Evolutionary conservation across 2,797 vertebrate genomes (phyloP), one percentile per base, ranked within the genome.

Genomic region (Anolis apletophallus): DNA sequence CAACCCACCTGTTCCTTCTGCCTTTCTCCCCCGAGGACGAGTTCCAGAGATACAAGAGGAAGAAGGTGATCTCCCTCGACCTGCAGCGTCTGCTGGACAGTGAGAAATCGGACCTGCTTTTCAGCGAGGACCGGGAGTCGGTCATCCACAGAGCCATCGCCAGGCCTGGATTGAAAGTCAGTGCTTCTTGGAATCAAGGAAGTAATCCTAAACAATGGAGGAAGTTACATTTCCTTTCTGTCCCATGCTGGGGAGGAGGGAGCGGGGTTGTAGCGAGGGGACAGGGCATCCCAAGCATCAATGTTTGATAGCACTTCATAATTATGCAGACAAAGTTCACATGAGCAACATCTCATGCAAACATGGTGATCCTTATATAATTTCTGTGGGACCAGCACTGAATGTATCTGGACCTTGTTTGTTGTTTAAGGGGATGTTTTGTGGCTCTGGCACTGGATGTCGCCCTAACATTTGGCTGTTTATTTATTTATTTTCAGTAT

Each of bases 111-210:
- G 86, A 74, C 26, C 59, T 83, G 10, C 46, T 46, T 21, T 26
- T 94, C 1, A 85, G 94, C n/a, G 77, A 85, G 54, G 96, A 96
- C 74, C 55, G 3, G 12, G 94, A 93, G 16, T 96, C 94, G 1
- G 83, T 96, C 84, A 91, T 96, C 71, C 94, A 94, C 86, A 94
- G 89, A 87, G 95, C 95, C 0, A 7, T 96, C 46, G 26, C 85
- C 85, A 95, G 91, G 82, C 94, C 95, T 57, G 92, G 94, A 26
- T 80, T 96, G 86, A 96, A 95, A 91, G 96, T 96, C 91, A 94
- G 91, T 85, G 13, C 80, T 50, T 46, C 40, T 72, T 57, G 10
- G 0, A 61, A 14, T 7, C 61, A 0, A 11, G 75, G 36, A 26
- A 23, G 7, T 23, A 23, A 61, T 9, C 9, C 21, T 8, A 9